Evolutionary conservation across 2,888 invertebrate genomes (phyloP), one percentile per base, ranked within the genome.

Genomic region (Eilema caniola): DNA sequence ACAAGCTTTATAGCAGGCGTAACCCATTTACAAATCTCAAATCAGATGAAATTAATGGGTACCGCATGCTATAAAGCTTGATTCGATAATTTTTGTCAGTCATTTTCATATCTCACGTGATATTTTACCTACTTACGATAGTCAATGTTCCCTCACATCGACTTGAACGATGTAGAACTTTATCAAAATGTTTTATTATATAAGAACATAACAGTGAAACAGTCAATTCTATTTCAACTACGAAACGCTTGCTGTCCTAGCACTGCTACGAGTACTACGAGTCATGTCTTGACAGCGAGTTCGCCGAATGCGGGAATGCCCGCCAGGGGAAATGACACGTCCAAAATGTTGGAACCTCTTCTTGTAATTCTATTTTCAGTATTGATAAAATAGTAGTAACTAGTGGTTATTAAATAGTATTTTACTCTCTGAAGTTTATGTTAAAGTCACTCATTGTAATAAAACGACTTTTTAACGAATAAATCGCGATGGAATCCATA

Each of bases 301-400:
- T 85, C 80, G 83, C 84, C 83, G 81, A 86, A 85, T 83, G 83
- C 82, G 82, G 82, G 84, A 86, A 86, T 83, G 86, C 76, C 75
- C 82, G 78, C 73, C 77, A 74, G 77, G 82, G 89, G 89, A 90
- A 91, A 89, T 89, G 89, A 89, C 87, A 84, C 77, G 85, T 85
- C 82, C 80, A 83, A 88, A 87, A 88, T 88, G 88, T 86, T 85
- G 85, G 83, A 85, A 85, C 79, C 56, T 78, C 82, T 82, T 79
- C 76, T 78, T 81, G 81, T 84, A 86, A 84, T 86, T 85, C 81
- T 82, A 83, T 86, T 86, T 84, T 76, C 81, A 79, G 61, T 61
- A 31, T 24, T 20, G 31, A 69, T 64, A 47, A 60, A 60, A 69
- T 53, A 53, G 10, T n/a, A 53, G n/a, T 10, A 10, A 10, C n/a